Conservation (phyloP, 2,113 vertebrate species). For the Syngnathoides biaculeatus region DNA sequence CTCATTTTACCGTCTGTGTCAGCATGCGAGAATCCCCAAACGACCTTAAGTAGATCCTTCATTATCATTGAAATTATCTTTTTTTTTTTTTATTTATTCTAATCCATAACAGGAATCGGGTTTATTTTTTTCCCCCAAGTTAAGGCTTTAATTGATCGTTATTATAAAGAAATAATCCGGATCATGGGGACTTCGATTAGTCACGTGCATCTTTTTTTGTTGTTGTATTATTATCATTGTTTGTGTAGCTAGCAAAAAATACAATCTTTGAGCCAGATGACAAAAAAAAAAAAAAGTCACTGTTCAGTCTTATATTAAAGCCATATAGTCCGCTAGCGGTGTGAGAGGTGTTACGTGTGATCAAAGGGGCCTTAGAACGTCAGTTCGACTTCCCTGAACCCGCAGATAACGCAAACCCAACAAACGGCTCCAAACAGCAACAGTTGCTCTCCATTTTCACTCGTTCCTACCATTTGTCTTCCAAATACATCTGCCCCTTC, state of each 20-base stretch:
- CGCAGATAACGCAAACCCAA: not conserved
- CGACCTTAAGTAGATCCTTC: slow-evolving; percentile 65
- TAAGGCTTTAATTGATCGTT: not conserved
- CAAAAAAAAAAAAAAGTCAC: too few species aligned
- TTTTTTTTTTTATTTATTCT: not conserved
- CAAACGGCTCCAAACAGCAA: slow-evolving; percentile 6
- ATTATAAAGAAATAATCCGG: not conserved
- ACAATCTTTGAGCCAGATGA: too few species aligned
- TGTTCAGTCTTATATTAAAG: not conserved
- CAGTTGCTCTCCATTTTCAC: slow-evolving; percentile 19
- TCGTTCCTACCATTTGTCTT: slow-evolving; percentile 22
- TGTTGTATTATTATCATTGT: too few species aligned
- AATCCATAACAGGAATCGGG: not conserved
- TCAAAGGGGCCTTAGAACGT: not conserved
- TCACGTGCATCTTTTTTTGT: too few species aligned
- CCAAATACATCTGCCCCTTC: slow-evolving; percentile 27
- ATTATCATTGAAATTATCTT: slow-evolving; percentile 19
- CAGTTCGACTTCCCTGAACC: not conserved
- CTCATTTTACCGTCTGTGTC: slow-evolving; percentile 58
- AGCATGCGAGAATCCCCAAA: slow-evolving; percentile 48
- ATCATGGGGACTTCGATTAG: too few species aligned
- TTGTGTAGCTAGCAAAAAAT: too few species aligned
- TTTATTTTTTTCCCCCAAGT: not conserved
- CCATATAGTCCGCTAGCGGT: too few species aligned
- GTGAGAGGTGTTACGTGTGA: not conserved